phyloP scores from a whole-genome alignment of 2,888 invertebrate genomes.

The Lycia hirtaria region DNA sequence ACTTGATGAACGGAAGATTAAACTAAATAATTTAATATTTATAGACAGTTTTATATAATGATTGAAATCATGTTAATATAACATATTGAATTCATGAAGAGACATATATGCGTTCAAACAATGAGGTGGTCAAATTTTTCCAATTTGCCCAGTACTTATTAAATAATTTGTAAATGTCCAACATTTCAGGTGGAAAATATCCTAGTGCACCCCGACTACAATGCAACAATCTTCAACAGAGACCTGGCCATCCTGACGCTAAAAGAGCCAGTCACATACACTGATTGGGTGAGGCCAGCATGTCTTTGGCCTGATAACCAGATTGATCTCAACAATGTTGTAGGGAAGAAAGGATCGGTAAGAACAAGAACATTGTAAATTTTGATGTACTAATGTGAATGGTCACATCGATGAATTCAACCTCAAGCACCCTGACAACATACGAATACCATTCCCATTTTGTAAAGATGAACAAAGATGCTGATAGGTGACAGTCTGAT shows the following conservation, averaged over 20 bases:
- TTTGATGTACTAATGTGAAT: too few relatives aligned
- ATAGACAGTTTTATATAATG: too few relatives aligned
- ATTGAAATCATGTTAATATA: too few relatives aligned
- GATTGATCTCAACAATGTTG: slow-evolving; percentile 67
- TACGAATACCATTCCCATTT: too few relatives aligned
- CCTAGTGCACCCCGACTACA: slow-evolving; percentile 84
- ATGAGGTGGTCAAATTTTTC: background rate
- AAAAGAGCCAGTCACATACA: slow-evolving; percentile 76
- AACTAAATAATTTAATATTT: too few relatives aligned
- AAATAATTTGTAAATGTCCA: background rate
- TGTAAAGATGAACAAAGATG: too few relatives aligned
- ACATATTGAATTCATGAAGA: too few relatives aligned
- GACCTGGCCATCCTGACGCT: slow-evolving; percentile 86
- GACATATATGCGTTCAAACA: too few relatives aligned
- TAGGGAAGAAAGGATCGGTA: slow-evolving; percentile 81
- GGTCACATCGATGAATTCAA: too few relatives aligned
- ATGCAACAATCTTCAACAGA: slow-evolving; percentile 80
- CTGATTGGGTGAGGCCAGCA: slow-evolving; percentile 84
- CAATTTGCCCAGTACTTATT: background rate
- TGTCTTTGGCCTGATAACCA: slow-evolving; percentile 86
- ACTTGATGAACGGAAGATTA: too few relatives aligned
- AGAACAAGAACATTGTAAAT: slow-evolving; percentile 47
- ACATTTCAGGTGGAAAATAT: slow-evolving; percentile 72
- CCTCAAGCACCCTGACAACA: too few relatives aligned
- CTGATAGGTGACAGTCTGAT: too few relatives aligned